Conservation (phyloP, 2,797 vertebrate species). For the Urocyon cinereoargenteus region DNA sequence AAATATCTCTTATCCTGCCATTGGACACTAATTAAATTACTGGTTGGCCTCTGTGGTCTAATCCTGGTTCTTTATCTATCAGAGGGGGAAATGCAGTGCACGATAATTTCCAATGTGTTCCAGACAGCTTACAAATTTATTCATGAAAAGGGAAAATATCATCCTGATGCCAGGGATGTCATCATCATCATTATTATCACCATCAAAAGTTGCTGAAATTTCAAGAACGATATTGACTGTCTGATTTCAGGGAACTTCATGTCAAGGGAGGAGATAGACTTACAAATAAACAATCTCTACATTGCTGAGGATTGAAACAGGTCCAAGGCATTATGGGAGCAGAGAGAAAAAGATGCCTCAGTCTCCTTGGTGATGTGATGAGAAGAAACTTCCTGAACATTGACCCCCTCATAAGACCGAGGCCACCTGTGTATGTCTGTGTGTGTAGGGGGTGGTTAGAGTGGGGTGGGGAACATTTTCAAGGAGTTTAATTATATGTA, state of each 20-base stretch:
- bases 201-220: background rate
- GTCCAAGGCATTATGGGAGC: background rate
- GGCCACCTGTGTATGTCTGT: background rate
- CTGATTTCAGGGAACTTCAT: conserved; percentile 5
- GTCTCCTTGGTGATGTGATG: background rate
- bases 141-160: conserved; percentile 31
- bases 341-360: background rate
- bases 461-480: background rate
- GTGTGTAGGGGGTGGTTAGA: background rate
- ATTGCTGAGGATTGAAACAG: background rate
- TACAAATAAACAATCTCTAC: background rate
- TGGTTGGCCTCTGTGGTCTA: background rate
- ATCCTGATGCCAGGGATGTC: background rate
- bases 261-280: background rate
- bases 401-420: background rate
- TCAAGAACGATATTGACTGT: conserved; percentile 1
- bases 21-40: background rate
- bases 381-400: conserved; percentile 12
- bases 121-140: background rate
- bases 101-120: conserved; percentile 21
- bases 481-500: background rate
- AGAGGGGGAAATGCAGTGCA: conserved; percentile 30
- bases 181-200: background rate
- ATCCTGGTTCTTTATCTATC: conserved; percentile 29
- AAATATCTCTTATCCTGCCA: background rate